Conservation (phyloP, 2,888 invertebrate genomes). For the Lycocerus yunnanus region DNA sequence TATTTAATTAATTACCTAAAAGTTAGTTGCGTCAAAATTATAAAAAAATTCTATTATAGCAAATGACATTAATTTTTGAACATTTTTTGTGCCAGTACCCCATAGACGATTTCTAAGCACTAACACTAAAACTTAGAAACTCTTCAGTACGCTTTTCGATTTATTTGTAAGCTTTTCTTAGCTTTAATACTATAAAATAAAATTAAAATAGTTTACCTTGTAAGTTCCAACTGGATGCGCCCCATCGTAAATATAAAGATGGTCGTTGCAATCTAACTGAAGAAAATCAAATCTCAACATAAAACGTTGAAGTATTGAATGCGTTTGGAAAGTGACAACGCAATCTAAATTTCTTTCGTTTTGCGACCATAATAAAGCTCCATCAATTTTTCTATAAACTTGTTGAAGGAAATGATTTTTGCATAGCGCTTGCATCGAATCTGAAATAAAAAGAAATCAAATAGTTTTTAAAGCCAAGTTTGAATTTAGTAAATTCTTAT, state of each 20-base stretch:
- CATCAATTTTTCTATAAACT: slow-evolving; percentile 88
- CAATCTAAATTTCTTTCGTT: slow-evolving; percentile 91
- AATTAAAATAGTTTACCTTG: slow-evolving; percentile 66
- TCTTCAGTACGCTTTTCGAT: no score
- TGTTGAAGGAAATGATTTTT: slow-evolving; percentile 88
- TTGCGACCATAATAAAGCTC: slow-evolving; percentile 86
- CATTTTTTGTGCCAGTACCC: no score
- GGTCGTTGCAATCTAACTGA: slow-evolving; percentile 92
- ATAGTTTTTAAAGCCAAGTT: not conserved
- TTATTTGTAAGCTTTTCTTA: no score
- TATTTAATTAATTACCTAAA: no score
- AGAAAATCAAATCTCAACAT: slow-evolving; percentile 92
- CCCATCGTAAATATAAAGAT: slow-evolving; percentile 90
- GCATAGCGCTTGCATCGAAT: slow-evolving; percentile 88
- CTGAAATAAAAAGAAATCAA: slow-evolving; percentile 60
- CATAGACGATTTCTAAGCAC: no score
- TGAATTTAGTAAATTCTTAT: not conserved
- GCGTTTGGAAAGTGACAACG: slow-evolving; percentile 92
- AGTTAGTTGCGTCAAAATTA: no score
- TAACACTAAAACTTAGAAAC: no score
- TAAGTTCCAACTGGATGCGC: slow-evolving; percentile 87
- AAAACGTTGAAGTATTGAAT: slow-evolving; percentile 90
- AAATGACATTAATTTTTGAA: no score
- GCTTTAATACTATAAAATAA: not conserved
- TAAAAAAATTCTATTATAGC: no score